Evolutionary conservation across 2,888 invertebrate species (phyloP), one percentile per base, ranked within the genome.

Genomic region (Eledona agricola): DNA sequence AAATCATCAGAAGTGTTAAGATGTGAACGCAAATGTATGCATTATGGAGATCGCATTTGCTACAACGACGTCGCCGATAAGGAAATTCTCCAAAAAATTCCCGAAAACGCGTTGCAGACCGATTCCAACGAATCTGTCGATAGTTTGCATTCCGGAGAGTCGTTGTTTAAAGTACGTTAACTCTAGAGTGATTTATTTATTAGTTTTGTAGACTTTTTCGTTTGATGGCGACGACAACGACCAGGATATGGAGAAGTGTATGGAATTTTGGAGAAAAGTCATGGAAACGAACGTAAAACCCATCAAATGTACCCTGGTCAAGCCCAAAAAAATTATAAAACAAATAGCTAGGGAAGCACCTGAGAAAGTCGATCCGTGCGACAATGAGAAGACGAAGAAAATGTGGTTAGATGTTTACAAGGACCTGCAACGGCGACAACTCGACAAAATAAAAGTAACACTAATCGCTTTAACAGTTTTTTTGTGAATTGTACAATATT

Each of bases 231-330:
- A 46, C 9, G 35, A 59, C 1, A 62, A 58, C 22, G 58, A 65
- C 13, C 60, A 57, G n/a, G 68, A 70, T 46, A 62, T 64, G 3
- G 59, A 68, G 40, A 69, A 70, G 58, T 70, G 70, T 37, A 60
- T 70, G 9, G 51, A 55, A 1, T 70, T 70, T 45, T 71, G 68
- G 71, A 63, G 60, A 38, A 62, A 58, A 12, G 61, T 69, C 0
- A 59, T 69, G 52, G 61, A 65, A 23, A 66, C 62, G 49, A 67
- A 70, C 47, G 50, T 70, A 42, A 60, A 58, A 13, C 69, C 69
- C 0, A 58, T 71, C 12, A 69, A 69, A 42, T 69, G 67, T 32
- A 57, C 60, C 2, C 53, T 70, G 12, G 59, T 67, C 12, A 62
- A 50, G 19, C 26, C 10, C n/a, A 52, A 56, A 29, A 51, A 43